These are phyloP conservation scores for Leptinotarsa haldemani DNA, from an alignment of 2,888 invertebrate genomes.

Conservation along the genomic window DNA sequence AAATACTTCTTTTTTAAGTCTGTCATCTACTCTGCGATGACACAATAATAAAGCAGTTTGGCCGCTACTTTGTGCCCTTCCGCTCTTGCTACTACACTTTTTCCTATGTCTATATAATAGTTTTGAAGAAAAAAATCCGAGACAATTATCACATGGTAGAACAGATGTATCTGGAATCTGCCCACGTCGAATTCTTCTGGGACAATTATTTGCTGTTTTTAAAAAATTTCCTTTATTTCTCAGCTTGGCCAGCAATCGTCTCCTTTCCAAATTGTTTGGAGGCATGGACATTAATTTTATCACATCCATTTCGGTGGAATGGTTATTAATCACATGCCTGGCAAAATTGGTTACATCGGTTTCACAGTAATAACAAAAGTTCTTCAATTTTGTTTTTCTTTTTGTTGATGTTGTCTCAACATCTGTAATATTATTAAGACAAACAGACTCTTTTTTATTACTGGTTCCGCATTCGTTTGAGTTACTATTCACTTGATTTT, in stretches of 20 bases:
- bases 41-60: constrained; percentile 11
- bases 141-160: constrained; percentile 45
- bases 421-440: too few species aligned
- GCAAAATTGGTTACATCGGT: constrained; percentile 30
- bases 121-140: constrained; percentile 46
- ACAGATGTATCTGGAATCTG: constrained; percentile 23
- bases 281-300: constrained; percentile 21
- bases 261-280: constrained; percentile 24
- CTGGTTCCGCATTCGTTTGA: too few species aligned
- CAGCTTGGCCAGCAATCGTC: constrained; percentile 18
- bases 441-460: too few species aligned
- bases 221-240: constrained; percentile 45
- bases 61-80: constrained; percentile 6
- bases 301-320: constrained; percentile 21
- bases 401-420: background rate
- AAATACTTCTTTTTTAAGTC: constrained; percentile 32
- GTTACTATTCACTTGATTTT: too few species aligned
- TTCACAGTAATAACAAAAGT: constrained; percentile 30
- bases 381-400: background rate
- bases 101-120: constrained; percentile 45
- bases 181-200: too few species aligned
- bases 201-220: constrained; percentile 23
- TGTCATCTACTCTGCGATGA: constrained; percentile 16
- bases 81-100: constrained; percentile 32
- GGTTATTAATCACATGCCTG: constrained; percentile 25